These are phyloP conservation scores for Patella pellucida DNA, from an alignment of 2,888 invertebrate species.

Conservation along the genomic window DNA sequence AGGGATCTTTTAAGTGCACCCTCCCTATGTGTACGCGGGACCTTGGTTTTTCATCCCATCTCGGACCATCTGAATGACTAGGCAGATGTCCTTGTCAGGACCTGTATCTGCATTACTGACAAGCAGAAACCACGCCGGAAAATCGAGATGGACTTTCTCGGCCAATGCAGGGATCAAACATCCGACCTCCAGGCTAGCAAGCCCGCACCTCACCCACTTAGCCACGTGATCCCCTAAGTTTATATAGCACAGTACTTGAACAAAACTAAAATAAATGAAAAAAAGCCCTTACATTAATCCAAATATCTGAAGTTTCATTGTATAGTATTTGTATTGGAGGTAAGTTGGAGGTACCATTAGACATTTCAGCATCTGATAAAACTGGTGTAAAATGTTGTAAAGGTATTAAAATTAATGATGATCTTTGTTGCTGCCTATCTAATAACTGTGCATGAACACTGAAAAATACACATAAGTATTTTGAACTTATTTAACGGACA, in stretches of 20 bases:
- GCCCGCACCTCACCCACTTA: too few relatives aligned
- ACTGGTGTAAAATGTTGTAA: conserved; percentile 78
- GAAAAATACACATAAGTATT: conserved; percentile 46
- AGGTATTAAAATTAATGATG: conserved; percentile 87
- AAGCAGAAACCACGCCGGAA: too few relatives aligned
- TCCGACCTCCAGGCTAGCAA: too few relatives aligned
- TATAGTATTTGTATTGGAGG: conserved; percentile 66
- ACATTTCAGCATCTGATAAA: conserved; percentile 34
- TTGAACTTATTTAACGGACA: background rate
- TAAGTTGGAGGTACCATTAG: conserved; percentile 25
- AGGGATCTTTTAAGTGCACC: too few relatives aligned
- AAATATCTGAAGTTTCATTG: conserved; percentile 81
- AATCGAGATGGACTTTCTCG: too few relatives aligned
- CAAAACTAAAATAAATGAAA: conserved; percentile 11
- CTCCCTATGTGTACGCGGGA: too few relatives aligned
- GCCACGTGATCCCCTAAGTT: too few relatives aligned
- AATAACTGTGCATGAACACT: conserved; percentile 94
- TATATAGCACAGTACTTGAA: background rate
- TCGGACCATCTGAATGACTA: too few relatives aligned
- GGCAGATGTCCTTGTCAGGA: too few relatives aligned
- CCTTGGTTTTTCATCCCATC: too few relatives aligned
- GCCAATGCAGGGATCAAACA: too few relatives aligned
- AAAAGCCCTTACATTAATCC: conserved; percentile 85
- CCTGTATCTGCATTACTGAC: too few relatives aligned
- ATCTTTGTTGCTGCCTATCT: conserved; percentile 86